Evolutionary conservation across 1,140 invertebrate genomes (phyloP).

Genomic region (Drosophila pectinifera): DNA sequence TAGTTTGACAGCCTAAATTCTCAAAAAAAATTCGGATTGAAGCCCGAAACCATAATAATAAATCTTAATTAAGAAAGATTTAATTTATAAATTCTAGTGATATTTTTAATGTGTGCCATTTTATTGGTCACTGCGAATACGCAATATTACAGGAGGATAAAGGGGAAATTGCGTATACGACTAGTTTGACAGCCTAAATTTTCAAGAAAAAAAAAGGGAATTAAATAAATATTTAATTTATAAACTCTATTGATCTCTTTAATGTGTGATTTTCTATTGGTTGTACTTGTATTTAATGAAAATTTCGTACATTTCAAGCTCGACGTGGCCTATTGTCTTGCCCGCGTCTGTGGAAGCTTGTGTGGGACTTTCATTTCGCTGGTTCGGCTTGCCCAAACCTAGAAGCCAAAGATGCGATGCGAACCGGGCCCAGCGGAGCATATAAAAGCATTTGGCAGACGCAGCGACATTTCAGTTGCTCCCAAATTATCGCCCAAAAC

Average conservation of each 20-base stretch:
- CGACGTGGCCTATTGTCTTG: neutral
- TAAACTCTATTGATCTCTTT: too few species aligned
- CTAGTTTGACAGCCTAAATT: neutral
- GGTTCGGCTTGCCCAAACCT: slow-evolving; percentile 35
- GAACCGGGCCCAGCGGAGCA: slow-evolving; percentile 46
- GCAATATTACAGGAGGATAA: neutral
- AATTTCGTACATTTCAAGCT: too few species aligned
- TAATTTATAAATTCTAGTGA: too few species aligned
- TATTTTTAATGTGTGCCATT: too few species aligned
- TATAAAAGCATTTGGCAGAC: slow-evolving; percentile 67
- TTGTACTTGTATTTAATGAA: too few species aligned
- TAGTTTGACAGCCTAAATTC: neutral
- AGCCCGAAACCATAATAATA: neutral
- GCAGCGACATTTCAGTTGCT: slow-evolving; percentile 74
- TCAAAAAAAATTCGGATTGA: neutral
- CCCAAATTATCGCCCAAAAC: slow-evolving; percentile 61
- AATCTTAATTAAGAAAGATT: neutral
- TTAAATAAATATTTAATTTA: neutral
- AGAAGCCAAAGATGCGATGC: slow-evolving; percentile 50
- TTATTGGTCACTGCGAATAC: neutral
- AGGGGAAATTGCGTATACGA: neutral
- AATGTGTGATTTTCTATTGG: too few species aligned
- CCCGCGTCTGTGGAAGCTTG: slow-evolving; percentile 16
- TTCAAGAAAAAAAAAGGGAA: neutral
- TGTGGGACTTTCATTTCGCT: slow-evolving; percentile 63